Base-by-base conservation (phyloP, 2,113 vertebrate species). In the Garra rufa region DNA sequence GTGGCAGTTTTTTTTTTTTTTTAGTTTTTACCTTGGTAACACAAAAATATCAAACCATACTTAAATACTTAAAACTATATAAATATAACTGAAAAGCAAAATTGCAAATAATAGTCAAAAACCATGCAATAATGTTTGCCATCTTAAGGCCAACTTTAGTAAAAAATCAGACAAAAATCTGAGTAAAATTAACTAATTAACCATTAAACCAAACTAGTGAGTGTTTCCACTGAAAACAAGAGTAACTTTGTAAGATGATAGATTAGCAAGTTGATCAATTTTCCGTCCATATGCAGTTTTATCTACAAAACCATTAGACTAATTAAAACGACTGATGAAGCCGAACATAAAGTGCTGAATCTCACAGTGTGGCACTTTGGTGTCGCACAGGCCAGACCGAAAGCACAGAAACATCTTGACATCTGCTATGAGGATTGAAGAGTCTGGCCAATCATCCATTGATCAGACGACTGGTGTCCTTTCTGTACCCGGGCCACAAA, bases 351-450 rank as follows among this genome's bases (percentile, higher is more conserved):
- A 43, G 34, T 9, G 10, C 13, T 48, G 13, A 74, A 59, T 59
- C 52, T 77, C 52, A 41, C 30, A 78, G 28, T 57, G 21, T 24
- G 52, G 52, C 50, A 0, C 30, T 77, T 77, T 59, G 10, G 65
- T 21, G 6, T 48, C 17, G 7, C 15, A 0, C 17, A 28, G 77
- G 15, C 43, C 59, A 28, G 41, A 67, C 9, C 17, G 15, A 80
- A 65, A 43, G 17, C 15, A 2, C 4, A 7, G 59, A 11, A 21
- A 48, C 14, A 63, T 48, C 59, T 65, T 80, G 77, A 80, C 77
- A 80, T 80, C 77, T 80, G 77, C 17, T 80, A 28, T 79, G 77
- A 80, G 77, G 48, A 65, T 46, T 80, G 57, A 80, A 65, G 59
- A 65, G 59, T 46, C 77, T 80, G 43, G 57, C 59, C 77, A 80